Evolutionary conservation across 2,113 vertebrate species (phyloP), one percentile per base, ranked within the genome.

Genomic region (Myotis brandtii): DNA sequence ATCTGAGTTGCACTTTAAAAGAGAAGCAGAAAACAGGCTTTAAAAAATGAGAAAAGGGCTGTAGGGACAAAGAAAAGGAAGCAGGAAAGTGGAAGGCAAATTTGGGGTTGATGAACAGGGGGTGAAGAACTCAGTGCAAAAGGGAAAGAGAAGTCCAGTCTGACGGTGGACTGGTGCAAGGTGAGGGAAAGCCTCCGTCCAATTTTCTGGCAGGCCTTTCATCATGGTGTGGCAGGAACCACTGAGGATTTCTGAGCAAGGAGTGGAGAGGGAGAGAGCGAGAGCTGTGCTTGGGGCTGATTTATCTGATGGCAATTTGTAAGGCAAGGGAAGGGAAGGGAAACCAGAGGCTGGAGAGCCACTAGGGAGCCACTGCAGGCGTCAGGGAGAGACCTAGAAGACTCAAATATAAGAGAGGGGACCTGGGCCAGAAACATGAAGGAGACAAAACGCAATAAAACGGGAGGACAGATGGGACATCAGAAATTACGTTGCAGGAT

Each of bases 391-490:
- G 84, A 52, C 30, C 62, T 46, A 25, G 40, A 46, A 46, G 70
- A n/a, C 18, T 14, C 59, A 66, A 54, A 54, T 9, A 20, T 3
- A 0, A 20, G 34, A 6, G 17, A 54, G 6, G 16, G 23, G 50
- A 30, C 80, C 37, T 27, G 30, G 10, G 13, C 20, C 43, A 56
- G n/a, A 34, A 23, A 43, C 59, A 4, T 0, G 9, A 3, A 3
- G 32, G 59, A 20, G 16, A 46, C 4, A 5, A 11, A 59, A 64
- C 1, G 5, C 20, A 37, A 72, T 5, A 95, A 40, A 76, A 50
- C 8, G 2, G 1, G 5, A 76, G 5, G n/a, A 34, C 1, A 11
- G 1, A 80, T 14, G 23, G 34, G 43, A 52, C 2, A 0, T 32
- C 46, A 70, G 32, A n/a, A 62, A 64, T 2, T 10, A 59, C 18